These are phyloP conservation scores for Leptinotarsa peninsularis DNA, from an alignment of 2,888 invertebrate species.

Conservation along the genomic window DNA sequence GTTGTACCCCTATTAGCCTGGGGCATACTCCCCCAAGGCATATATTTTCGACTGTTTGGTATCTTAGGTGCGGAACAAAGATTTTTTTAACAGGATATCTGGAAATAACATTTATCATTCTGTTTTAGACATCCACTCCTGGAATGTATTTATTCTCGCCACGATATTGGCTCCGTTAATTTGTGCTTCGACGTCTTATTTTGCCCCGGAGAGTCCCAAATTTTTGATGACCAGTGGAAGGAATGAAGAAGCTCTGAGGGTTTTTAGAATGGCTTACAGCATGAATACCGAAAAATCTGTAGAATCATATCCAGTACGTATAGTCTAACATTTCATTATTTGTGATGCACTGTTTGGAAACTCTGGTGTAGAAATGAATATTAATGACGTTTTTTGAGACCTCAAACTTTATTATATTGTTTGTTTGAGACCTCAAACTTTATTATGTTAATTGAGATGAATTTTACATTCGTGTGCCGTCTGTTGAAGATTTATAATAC, in stretches of 20 bases:
- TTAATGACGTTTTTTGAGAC: too few species aligned
- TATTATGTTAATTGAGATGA: too few species aligned
- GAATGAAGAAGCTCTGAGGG: slow-evolving; percentile 74
- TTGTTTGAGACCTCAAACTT: too few species aligned
- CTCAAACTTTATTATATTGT: too few species aligned
- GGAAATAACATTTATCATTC: slow-evolving; percentile 30
- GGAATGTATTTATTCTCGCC: slow-evolving; percentile 74
- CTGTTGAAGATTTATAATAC: too few species aligned
- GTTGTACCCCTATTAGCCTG: slow-evolving; percentile 78
- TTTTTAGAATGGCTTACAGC: slow-evolving; percentile 74
- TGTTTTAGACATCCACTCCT: slow-evolving; percentile 70
- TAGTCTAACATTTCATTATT: not conserved
- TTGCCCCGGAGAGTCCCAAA: slow-evolving; percentile 82
- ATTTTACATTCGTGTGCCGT: too few species aligned
- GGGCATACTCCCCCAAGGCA: slow-evolving; percentile 74
- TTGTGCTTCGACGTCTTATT: slow-evolving; percentile 71
- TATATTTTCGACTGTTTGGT: slow-evolving; percentile 66
- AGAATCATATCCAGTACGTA: slow-evolving; percentile 75
- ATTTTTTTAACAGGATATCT: not conserved
- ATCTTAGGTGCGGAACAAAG: slow-evolving; percentile 36
- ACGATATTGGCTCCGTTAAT: slow-evolving; percentile 75
- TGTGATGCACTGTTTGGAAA: not conserved
- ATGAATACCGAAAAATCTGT: slow-evolving; percentile 74
- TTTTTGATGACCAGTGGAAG: slow-evolving; percentile 78
- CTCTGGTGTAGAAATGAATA: not conserved